Evolutionary conservation across 2,113 vertebrate species (phyloP).

Genomic region (Protomyctophum bolini): DNA sequence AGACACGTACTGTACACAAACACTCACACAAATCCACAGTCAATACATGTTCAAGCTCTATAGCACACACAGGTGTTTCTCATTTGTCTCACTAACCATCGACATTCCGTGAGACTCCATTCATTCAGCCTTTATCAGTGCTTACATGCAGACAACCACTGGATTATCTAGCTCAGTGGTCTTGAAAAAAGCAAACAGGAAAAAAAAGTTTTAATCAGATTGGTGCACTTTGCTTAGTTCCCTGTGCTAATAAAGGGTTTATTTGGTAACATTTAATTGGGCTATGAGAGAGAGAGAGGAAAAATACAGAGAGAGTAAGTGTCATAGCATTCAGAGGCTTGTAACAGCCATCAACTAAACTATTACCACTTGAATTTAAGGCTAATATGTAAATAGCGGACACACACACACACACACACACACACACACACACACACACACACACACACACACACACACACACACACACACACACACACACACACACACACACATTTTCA

Average conservation of each 20-base stretch:
- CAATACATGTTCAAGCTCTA: neutral
- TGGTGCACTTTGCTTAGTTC: neutral
- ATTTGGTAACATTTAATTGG: neutral
- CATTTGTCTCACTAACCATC: neutral
- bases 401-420: neutral
- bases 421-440: slow-evolving; percentile 1
- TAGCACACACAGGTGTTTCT: neutral
- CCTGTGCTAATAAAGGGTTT: neutral
- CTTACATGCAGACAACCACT: neutral
- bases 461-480: slow-evolving; percentile 14
- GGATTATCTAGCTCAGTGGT: neutral
- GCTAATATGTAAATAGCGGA: neutral
- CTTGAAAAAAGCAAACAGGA: neutral
- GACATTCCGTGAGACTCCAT: neutral
- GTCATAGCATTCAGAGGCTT: neutral
- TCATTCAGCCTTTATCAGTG: slow-evolving; percentile 6
- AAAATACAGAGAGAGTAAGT: neutral
- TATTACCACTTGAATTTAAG: neutral
- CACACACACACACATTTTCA: slow-evolving; percentile 47
- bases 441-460: slow-evolving; percentile 2
- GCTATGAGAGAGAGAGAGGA: too few species aligned
- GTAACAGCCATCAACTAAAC: neutral
- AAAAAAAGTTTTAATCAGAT: neutral
- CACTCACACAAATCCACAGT: neutral
- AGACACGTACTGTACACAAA: slow-evolving; percentile 8